Evolutionary conservation across 2,113 vertebrate species (phyloP), one percentile per base, ranked within the genome.

Genomic region (Lophius piscatorius): DNA sequence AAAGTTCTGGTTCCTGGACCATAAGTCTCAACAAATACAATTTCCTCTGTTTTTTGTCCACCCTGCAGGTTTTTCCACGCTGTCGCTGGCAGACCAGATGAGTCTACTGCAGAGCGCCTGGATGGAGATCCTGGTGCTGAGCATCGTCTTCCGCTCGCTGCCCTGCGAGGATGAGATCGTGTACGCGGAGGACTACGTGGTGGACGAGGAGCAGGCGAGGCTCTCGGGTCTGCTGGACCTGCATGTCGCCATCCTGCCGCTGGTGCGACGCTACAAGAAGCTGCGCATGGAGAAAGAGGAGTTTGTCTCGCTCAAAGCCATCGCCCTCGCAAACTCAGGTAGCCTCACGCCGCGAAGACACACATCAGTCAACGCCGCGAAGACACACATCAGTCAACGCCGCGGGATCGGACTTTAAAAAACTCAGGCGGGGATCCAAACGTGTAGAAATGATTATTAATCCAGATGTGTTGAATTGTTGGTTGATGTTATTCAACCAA

Each of bases 121-220:
- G 96, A 98, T 97, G 96, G 96, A 98, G 91, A 95, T 96, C 78
- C 92, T 98, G 67, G 94, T 97, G 67, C 83, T 98, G 84, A 94
- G 94, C 61, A 93, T 98, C 5, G 96, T 94, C 59, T 96, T 94
- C 63, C 96, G 96, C 84, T 97, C 95, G 0, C 88, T 96, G 78
- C 93, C 93, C 0, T 96, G 93, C 0, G 94, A 94, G 7, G 94
- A 97, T 50, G 94, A 96, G 88, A 90, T 98, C 1, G 93, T 95
- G 54, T 98, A 95, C 3, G 96, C 96, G 0, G 95, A 96, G 87
- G 95, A 98, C 89, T 95, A 94, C 57, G 90, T 95, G 68, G 93
- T 98, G 92, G 95, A 98, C 8, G 94, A 95, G 89, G 93, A 94
- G 71, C 94, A 94, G 70, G 94, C 94, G 3, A 92, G 94, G 65